A percentile compares a stretch with the other conserved stretches of the same genome.
Evolutionary conservation across 2,888 invertebrate genomes (phyloP).

Genomic region (Caenorhabditis drosophilae): DNA sequence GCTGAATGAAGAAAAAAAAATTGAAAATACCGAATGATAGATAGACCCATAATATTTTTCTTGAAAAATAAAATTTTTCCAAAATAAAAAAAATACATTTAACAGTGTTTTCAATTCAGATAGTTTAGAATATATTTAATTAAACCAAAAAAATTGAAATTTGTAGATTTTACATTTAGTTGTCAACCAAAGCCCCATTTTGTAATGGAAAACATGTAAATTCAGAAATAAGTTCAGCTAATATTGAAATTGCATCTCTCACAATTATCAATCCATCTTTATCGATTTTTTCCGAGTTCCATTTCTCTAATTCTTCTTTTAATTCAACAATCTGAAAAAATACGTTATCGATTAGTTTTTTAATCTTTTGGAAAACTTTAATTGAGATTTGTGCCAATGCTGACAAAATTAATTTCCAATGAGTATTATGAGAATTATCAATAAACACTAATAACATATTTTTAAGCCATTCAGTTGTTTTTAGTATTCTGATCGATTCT

Average conservation of each 20-base stretch:
- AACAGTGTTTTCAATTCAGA: too few species aligned
- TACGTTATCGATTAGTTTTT: background rate
- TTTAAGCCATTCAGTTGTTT: conserved; percentile 12
- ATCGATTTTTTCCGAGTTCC: background rate
- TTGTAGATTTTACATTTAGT: background rate
- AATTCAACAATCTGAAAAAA: background rate
- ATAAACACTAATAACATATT: conserved; percentile 12
- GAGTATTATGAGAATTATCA: conserved; percentile 6
- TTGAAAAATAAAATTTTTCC: too few species aligned
- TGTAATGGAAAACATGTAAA: conserved; percentile 17
- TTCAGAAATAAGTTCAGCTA: conserved; percentile 12
- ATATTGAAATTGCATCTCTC: background rate
- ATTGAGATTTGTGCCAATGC: conserved; percentile 11
- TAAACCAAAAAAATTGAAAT: too few species aligned
- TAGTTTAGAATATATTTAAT: too few species aligned
- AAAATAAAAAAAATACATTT: too few species aligned
- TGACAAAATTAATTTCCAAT: conserved; percentile 7
- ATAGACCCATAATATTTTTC: too few species aligned
- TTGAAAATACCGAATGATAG: too few species aligned
- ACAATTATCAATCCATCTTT: background rate
- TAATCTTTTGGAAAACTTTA: conserved; percentile 6
- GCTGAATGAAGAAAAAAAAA: too few species aligned
- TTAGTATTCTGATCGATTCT: background rate
- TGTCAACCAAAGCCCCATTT: background rate
- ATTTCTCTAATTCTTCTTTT: background rate